These are phyloP conservation scores for Meiosimyza decipiens DNA, from an alignment of 2,888 invertebrate species.

Conservation along the genomic window DNA sequence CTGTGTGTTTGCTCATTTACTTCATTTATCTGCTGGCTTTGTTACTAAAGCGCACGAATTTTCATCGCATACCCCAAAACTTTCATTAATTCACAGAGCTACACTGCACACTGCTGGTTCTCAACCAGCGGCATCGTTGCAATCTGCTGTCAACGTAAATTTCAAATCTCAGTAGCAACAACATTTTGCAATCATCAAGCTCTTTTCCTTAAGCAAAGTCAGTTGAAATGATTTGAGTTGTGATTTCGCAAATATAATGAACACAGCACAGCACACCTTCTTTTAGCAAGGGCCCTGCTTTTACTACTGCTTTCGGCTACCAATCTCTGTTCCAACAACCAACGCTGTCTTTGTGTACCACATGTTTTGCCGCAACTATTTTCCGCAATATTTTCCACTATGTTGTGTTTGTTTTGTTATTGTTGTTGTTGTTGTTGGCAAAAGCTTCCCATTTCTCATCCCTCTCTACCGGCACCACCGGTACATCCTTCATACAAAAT, in stretches of 20 bases:
- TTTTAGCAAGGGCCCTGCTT: background rate
- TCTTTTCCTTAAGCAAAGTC: too few relatives aligned
- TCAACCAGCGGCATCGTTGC: too few relatives aligned
- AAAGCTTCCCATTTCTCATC: background rate
- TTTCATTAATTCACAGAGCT: background rate
- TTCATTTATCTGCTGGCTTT: background rate
- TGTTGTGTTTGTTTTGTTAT: slow-evolving; percentile 15
- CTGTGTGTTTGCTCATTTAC: slow-evolving; percentile 8
- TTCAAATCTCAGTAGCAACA: too few relatives aligned
- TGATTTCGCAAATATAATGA: background rate
- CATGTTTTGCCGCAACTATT: slow-evolving; percentile 12
- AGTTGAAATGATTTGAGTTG: background rate
- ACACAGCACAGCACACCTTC: background rate
- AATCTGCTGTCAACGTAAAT: too few relatives aligned
- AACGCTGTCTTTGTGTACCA: background rate
- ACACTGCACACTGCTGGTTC: slow-evolving; percentile 20
- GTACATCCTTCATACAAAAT: background rate
- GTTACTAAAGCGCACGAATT: slow-evolving; percentile 5
- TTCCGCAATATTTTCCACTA: slow-evolving; percentile 28
- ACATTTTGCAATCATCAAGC: too few relatives aligned
- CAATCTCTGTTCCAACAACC: background rate
- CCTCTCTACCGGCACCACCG: too few relatives aligned
- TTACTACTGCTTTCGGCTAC: background rate
- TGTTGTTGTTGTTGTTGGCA: slow-evolving; percentile 1
- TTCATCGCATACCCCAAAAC: background rate